Evolutionary conservation across 1,140 invertebrate species (phyloP), one percentile per base, ranked within the genome.

Genomic region (Caligus rogercresseyi): DNA sequence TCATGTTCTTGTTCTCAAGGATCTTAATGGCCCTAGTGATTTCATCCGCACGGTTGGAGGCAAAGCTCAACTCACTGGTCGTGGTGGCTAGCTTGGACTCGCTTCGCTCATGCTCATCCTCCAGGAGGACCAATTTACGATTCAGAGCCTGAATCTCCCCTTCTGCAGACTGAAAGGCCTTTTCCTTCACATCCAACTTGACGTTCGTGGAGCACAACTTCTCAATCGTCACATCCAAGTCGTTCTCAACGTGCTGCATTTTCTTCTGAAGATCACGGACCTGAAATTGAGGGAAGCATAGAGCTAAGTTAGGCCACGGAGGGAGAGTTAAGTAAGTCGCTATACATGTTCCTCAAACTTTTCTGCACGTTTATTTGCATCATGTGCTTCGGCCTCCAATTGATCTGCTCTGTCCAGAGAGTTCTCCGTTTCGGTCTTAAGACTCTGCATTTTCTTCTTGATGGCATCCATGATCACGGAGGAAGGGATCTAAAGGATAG

Each of bases 121-220:
- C 52, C 15, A 63, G 25, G 1, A 63, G 52, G 18, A 56, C 53
- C 19, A 63, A 23, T 23, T 63, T 63, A 21, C 61, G 51, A 51
- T 63, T 54, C 51, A 63, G 25, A 25, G 61, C 61, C 52, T 63
- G 61, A 14, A 63, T 63, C 31, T 63, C 61, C 21, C 61, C 61
- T 21, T 63, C 61, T 16, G 61, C 61, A 16, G 52, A 25, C 18
- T 68, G 68, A 16, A 71, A 64, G 2, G 68, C 26, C 60, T 71
- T 71, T 16, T 71, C 70, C 55, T 71, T 71, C 57, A 71, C 70
- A 54, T 71, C 70, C 11, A 71, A 63, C 25, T 68, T 66, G 43
- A 63, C 64, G 52, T 67, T 71, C n/a, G 69, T 65, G 16, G 66
- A 63, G 3, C 64, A 54, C 1, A 71, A 65, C 25, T 69, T 60